A percentile compares a stretch with the other conserved stretches of the same genome.
These are phyloP conservation scores for Sylvietta virens DNA, from an alignment of 2,113 vertebrate species.

Conservation along the genomic window DNA sequence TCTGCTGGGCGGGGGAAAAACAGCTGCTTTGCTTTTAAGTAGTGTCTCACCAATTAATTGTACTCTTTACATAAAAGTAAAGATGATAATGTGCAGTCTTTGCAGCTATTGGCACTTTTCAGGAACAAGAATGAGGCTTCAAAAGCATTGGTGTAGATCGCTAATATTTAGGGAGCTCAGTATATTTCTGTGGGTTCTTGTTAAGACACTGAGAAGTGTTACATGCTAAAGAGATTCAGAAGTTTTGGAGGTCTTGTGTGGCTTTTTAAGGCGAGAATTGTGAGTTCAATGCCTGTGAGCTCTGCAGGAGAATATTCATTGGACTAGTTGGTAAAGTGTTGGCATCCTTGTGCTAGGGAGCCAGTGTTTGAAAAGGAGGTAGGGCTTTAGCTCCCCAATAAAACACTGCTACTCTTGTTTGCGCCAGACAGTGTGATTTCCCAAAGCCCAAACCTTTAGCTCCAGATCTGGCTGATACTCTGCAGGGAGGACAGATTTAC, in stretches of 20 bases:
- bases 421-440: neutral
- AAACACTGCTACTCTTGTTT: neutral
- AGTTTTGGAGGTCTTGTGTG: neutral
- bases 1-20: rapidly evolving
- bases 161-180: neutral
- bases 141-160: neutral
- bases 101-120: neutral
- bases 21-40: neutral
- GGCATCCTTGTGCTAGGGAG: neutral
- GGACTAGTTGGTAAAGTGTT: neutral
- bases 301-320: constrained; percentile 6
- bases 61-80: neutral
- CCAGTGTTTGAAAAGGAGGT: neutral
- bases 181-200: neutral
- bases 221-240: neutral
- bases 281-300: neutral
- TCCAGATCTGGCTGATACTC: neutral
- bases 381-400: neutral
- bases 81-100: neutral
- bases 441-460: neutral
- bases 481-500: neutral
- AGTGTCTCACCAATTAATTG: neutral
- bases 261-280: neutral
- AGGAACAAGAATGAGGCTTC: neutral
- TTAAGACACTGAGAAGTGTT: neutral